Base-by-base conservation (phyloP, 2,888 invertebrate species). In the Pterostichus madidus region DNA sequence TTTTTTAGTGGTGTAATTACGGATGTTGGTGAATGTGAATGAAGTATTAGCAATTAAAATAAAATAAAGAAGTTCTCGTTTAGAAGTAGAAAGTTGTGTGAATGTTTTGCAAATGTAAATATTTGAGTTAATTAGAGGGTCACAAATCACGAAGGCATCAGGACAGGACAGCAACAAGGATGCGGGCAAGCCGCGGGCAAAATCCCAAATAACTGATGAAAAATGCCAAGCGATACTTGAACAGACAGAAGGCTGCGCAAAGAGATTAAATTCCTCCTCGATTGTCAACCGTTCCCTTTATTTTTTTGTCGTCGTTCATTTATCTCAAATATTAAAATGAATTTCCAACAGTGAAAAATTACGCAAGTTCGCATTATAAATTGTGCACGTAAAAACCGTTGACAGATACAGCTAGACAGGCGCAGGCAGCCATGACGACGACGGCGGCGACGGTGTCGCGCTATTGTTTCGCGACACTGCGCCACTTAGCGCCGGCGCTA, bases 251-350 rank as follows among this genome's bases (percentile, higher is more conserved):
- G 39, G 15, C 17, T 17, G 56, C 15, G 56, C 56, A 56, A 15
- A 56, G 56, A 56, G 68, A 71, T 71, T 71, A 71, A 71, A 71
- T 71, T 71, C 17, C 68, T 56, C 10, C 44, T 10, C 44, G 68
- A 71, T 71, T 71, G 68, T 71, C 68, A 71, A 71, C 68, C 68
- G 17, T 71, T 64, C 64, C 64, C 32, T 64, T 59, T 59, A 59
- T 59, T 75, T 76, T 76, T 76, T 76, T 76, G 56, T 76, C 52
- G 53, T 56, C 56, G 76, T 56, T 76, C 76, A 76, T 76, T 76
- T 76, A 76, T 76, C 76, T 76, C 76, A 56, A 76, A 76, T 76
- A 76, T 76, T 76, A 76, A 76, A 76, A 76, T 76, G 53, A 76
- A 76, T 76, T 53, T 76, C 39, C 76, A 76, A 56, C 53, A 76